Conservation (phyloP, 1,140 invertebrate genomes). For the Cherax destructor region DNA sequence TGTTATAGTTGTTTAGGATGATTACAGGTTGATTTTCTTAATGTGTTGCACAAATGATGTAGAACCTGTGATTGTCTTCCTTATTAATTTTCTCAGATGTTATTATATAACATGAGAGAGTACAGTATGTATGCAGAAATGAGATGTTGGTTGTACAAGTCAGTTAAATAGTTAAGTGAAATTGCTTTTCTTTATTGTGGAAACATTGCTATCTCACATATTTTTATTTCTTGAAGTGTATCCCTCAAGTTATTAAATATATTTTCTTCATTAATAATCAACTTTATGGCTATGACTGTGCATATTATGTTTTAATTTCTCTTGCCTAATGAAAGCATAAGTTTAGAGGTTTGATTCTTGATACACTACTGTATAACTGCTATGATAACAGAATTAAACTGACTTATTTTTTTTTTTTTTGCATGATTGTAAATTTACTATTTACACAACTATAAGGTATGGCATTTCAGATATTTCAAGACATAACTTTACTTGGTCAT, state of each 20-base stretch:
- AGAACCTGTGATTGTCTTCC: slow-evolving; percentile 34
- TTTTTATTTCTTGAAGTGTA: not conserved
- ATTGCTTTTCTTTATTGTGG: not conserved
- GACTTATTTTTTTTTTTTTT: not conserved
- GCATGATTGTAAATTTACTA: too few relatives aligned
- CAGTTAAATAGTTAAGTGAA: not conserved
- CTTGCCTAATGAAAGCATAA: not conserved
- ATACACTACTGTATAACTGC: not conserved
- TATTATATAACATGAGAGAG: slow-evolving; percentile 9
- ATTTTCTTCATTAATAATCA: slow-evolving; percentile 5
- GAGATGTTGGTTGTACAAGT: slow-evolving; percentile 29
- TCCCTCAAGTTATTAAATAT: not conserved
- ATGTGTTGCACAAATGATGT: slow-evolving; percentile 31
- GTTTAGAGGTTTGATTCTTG: not conserved
- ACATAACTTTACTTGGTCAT: not conserved
- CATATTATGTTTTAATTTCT: not conserved
- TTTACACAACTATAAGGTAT: not conserved
- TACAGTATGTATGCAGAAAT: slow-evolving; percentile 8
- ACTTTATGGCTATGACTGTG: slow-evolving; percentile 5
- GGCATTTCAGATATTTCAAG: not conserved
- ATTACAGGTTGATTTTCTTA: not conserved
- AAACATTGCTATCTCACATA: slow-evolving; percentile 5
- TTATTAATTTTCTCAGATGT: slow-evolving; percentile 4
- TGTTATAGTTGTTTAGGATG: slow-evolving; percentile 5
- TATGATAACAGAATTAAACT: not conserved